These are phyloP conservation scores for Leucopsar rothschildi DNA, from an alignment of 2,113 vertebrate species.

Conservation along the genomic window DNA sequence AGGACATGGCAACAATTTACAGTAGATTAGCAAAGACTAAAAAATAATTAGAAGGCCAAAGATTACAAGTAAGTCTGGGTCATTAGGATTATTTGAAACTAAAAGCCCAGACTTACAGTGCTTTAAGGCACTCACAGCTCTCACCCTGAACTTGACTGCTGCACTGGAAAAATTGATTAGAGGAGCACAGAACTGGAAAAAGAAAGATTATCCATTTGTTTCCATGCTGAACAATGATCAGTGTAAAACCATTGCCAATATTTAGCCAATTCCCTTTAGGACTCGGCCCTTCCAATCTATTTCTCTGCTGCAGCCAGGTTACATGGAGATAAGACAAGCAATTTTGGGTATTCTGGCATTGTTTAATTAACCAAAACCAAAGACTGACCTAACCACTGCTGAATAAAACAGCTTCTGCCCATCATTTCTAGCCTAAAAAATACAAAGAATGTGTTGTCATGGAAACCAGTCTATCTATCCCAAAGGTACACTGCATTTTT, in stretches of 20 bases:
- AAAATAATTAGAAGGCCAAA: neutral
- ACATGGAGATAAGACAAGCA: neutral
- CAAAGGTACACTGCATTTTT: constrained; percentile 54
- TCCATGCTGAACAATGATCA: neutral
- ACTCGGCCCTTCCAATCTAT: neutral
- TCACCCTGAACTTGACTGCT: neutral
- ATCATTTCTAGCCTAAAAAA: constrained; percentile 58
- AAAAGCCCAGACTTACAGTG: neutral
- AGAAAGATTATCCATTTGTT: neutral
- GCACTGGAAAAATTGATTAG: neutral
- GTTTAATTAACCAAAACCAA: neutral
- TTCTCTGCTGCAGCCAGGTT: neutral
- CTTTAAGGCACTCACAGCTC: neutral
- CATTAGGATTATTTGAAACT: neutral
- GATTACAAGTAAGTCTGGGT: neutral
- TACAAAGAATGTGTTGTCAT: constrained; percentile 63
- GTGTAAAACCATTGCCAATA: neutral
- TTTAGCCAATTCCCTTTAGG: neutral
- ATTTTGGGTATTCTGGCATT: neutral
- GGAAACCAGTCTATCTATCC: constrained; percentile 64
- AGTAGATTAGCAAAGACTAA: neutral
- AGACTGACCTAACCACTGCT: constrained; percentile 29
- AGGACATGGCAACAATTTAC: neutral
- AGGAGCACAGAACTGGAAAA: neutral
- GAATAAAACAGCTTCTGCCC: constrained; percentile 34